phyloP scores from a whole-genome alignment of 2,797 vertebrate species.

The Eulemur coronatus region DNA sequence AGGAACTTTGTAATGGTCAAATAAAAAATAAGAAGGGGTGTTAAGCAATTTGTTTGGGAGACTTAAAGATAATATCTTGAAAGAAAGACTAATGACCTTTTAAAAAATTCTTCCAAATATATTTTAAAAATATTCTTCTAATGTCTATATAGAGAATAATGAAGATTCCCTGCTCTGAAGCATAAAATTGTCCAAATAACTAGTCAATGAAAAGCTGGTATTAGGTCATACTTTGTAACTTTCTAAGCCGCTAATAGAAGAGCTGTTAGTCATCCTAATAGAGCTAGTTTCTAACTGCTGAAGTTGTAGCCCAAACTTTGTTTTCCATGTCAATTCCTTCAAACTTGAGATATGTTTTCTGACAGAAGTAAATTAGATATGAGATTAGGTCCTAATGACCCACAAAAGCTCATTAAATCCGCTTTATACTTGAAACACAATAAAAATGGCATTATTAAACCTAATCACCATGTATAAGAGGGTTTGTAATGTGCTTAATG shows the following conservation, averaged over 20 bases:
- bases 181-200: not conserved
- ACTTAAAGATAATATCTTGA: not conserved
- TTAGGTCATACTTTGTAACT: not conserved
- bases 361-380: not conserved
- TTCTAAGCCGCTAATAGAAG: not conserved
- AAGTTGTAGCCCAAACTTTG: not conserved
- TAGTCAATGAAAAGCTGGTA: not conserved
- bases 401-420: not conserved
- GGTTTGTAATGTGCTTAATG: not conserved
- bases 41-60: not conserved
- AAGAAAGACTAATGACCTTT: not conserved
- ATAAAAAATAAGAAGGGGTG: not conserved
- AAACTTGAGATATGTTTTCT: constrained; percentile 19
- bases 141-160: not conserved
- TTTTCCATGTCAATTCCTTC: not conserved
- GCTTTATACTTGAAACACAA: constrained; percentile 10
- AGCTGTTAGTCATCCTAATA: not conserved
- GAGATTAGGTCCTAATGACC: not conserved
- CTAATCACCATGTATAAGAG: not conserved
- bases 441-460: not conserved
- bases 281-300: not conserved
- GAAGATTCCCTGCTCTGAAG: not conserved
- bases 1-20: not conserved
- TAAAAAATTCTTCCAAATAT: not conserved
- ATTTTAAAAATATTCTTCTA: not conserved